Evolutionary conservation across 92 coral and sea anemone genomes (phyloP), one percentile per base, ranked within the genome.

Genomic region (Zoanthus sansibaricus): DNA sequence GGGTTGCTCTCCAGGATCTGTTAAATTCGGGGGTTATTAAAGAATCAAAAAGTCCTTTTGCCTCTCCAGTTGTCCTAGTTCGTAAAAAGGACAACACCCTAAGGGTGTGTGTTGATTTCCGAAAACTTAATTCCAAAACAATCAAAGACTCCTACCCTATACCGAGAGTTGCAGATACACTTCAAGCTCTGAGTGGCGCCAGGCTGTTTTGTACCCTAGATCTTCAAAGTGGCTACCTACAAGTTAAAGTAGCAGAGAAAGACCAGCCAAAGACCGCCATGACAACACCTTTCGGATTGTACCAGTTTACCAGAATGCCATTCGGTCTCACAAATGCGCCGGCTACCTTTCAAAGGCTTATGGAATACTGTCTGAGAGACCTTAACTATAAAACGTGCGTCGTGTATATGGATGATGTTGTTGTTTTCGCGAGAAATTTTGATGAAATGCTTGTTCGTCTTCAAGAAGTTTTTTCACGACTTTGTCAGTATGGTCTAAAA

Each of bases 201-300:
- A 46, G 49, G 14, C 90, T 88, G 84, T 92, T 89, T 56, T 86
- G 87, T 47, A 42, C 91, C 6, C 74, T 92, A 20, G 95, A 89
- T 51, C 89, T 92, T 15, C 87, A 82, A 72, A 83, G 91, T 73
- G 93, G 91, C 33, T 89, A 86, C 47, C 76, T 82, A 9, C 92
- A 89, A 76, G 92, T 92, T 5, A 58, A 72, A 14, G 72, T 86
- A 14, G 51, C 42, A 25, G 89, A 89, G 14, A 73, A 56, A 5
- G 93, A 89, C 91, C 62, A 76, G 54, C 78, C 82, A 8, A 89
- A 83, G 86, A 86, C 77, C 5, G 93, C 89, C 14, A 31, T 92
- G 79, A 89, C 93, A 54, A 89, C 92, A 0, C 88, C 92, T 12
- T 88, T 88, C 47, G 91, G 95, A 48, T 67, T 90, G 74, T 92